Evolutionary conservation across 2,888 invertebrate genomes (phyloP).

Genomic region (Dolomedes plantarius): DNA sequence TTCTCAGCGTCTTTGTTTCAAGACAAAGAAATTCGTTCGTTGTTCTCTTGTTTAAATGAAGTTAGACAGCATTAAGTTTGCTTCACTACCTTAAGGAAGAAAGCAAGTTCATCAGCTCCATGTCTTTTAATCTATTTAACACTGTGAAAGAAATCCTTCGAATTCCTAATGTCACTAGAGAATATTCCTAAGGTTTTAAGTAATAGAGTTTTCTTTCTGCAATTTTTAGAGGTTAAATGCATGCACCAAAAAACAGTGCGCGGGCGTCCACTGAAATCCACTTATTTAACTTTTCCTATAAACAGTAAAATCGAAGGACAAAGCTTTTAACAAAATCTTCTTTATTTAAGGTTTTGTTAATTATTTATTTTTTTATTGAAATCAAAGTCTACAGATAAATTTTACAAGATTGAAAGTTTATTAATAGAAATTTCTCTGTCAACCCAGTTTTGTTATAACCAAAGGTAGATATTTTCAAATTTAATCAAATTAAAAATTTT

Average conservation of each 20-base stretch:
- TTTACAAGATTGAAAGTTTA: too few relatives aligned
- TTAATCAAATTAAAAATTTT: too few relatives aligned
- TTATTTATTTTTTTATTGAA: too few relatives aligned
- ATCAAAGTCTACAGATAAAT: too few relatives aligned
- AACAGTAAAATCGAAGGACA: not conserved
- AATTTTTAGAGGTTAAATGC: not conserved
- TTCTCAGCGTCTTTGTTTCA: not conserved
- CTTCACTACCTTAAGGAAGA: conserved; percentile 25
- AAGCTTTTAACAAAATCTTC: not conserved
- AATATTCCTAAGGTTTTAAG: not conserved
- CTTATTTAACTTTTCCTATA: conserved; percentile 6
- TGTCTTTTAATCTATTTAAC: conserved; percentile 59
- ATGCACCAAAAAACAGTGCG: not conserved
- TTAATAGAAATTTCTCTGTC: too few relatives aligned
- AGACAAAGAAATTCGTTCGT: not conserved
- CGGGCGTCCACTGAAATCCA: not conserved
- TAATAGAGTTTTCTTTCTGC: not conserved
- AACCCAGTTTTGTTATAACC: too few relatives aligned
- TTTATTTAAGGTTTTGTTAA: too few relatives aligned
- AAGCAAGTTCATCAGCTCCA: conserved; percentile 31
- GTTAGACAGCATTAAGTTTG: conserved; percentile 44
- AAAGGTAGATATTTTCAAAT: too few relatives aligned
- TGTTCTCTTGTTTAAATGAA: conserved; percentile 46
- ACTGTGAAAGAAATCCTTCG: conserved; percentile 5
- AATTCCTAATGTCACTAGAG: conserved; percentile 7